A percentile compares a stretch with the other conserved stretches of the same genome.
These are phyloP conservation scores for Matsumyia berberina DNA, from an alignment of 2,888 invertebrate genomes.

Conservation along the genomic window DNA sequence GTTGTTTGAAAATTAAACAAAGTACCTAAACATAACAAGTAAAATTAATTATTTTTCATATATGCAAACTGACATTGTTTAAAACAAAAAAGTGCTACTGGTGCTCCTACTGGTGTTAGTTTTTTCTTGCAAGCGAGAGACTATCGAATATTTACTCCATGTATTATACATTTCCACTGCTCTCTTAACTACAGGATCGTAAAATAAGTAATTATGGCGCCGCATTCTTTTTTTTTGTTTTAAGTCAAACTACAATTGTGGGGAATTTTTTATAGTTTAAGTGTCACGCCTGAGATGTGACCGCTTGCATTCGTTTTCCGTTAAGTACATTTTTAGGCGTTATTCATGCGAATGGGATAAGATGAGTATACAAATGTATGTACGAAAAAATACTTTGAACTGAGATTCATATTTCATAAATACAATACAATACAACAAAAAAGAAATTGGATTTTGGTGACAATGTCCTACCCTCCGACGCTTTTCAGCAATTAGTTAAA, in stretches of 20 bases:
- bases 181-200: conserved; percentile 35
- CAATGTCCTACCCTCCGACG: too few species aligned
- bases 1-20: not conserved
- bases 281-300: not conserved
- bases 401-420: not conserved
- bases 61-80: not conserved
- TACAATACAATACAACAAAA: too few species aligned
- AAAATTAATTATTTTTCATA: not conserved
- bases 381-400: not conserved
- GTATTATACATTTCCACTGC: conserved; percentile 33
- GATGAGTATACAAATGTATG: not conserved
- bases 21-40: not conserved
- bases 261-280: conserved; percentile 27
- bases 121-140: not conserved
- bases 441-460: too few species aligned
- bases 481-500: too few species aligned
- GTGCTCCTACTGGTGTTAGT: not conserved
- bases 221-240: conserved; percentile 6
- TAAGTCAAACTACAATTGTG: not conserved
- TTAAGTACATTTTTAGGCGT: conserved; percentile 6
- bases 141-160: conserved; percentile 13
- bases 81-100: not conserved
- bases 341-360: not conserved
- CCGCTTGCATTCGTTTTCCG: conserved; percentile 4
- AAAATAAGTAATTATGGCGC: conserved; percentile 51